Conservation (phyloP, 2,797 vertebrate genomes). For the Protosalanx chinensis region DNA sequence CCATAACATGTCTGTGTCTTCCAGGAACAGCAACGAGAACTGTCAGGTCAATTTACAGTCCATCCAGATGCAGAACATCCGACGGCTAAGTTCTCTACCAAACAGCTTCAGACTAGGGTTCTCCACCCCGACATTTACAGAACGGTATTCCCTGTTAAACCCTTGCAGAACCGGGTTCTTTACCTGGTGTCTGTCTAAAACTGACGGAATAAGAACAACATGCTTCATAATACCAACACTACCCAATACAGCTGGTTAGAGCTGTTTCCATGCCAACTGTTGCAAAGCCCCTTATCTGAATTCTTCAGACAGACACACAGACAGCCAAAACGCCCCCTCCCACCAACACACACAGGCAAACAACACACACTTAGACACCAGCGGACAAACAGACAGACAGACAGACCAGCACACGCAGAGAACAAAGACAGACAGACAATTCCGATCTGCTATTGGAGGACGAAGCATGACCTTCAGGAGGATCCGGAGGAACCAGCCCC, state of each 20-base stretch:
- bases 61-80: not conserved
- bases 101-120: not conserved
- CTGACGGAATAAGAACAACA: slow-evolving; percentile 40
- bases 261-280: slow-evolving; percentile 78
- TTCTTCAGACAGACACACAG: slow-evolving; percentile 69
- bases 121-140: not conserved
- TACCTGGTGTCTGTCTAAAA: slow-evolving; percentile 8
- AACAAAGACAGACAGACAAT: slow-evolving; percentile 24
- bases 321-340: slow-evolving; percentile 60
- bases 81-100: not conserved
- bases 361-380: slow-evolving; percentile 26
- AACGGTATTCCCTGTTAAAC: not conserved
- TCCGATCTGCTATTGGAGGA: slow-evolving; percentile 47
- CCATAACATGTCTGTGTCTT: not conserved
- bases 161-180: not conserved
- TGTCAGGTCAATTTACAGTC: not conserved
- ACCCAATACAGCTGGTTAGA: slow-evolving; percentile 70
- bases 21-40: not conserved
- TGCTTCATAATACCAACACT: slow-evolving; percentile 57
- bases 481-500: slow-evolving; percentile 49
- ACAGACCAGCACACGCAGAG: slow-evolving; percentile 12
- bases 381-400: not conserved
- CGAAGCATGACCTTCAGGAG: slow-evolving; percentile 65
- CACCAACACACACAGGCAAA: slow-evolving; percentile 38
- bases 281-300: slow-evolving; percentile 78